Percentiles rank a stretch among this genome's conserved stretches.
phyloP scores from a whole-genome alignment of 2,113 vertebrate genomes.

The Pagrus major region DNA sequence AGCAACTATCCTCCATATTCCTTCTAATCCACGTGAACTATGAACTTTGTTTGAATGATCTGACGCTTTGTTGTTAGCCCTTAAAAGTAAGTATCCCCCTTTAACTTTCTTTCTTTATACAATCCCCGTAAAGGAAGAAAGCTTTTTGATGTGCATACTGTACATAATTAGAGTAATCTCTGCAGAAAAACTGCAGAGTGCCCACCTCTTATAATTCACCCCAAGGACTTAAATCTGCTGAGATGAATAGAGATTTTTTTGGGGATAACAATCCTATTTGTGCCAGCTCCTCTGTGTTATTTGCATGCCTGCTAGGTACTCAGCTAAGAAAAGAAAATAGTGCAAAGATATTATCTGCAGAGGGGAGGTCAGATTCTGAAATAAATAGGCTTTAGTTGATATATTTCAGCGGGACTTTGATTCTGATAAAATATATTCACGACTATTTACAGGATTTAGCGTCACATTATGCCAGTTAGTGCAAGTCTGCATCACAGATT shows the following conservation, averaged over 20 bases:
- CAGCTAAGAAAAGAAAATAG: slow-evolving; percentile 40
- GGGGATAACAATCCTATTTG: slow-evolving; percentile 20
- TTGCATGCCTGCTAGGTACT: slow-evolving; percentile 38
- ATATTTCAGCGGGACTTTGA: slow-evolving; percentile 26
- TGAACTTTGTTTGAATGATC: not conserved
- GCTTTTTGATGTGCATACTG: not conserved
- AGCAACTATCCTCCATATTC: not conserved
- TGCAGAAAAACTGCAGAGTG: not conserved
- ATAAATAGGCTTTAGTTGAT: slow-evolving; percentile 26
- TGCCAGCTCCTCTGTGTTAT: slow-evolving; percentile 32
- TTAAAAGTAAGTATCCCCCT: not conserved
- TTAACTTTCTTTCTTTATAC: not conserved
- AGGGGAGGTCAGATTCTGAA: slow-evolving; percentile 12
- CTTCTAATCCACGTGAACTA: not conserved
- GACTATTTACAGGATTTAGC: slow-evolving; percentile 28
- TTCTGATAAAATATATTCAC: slow-evolving; percentile 19
- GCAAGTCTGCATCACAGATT: slow-evolving; percentile 39
- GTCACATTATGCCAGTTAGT: slow-evolving; percentile 25
- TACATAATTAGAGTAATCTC: slow-evolving; percentile 14
- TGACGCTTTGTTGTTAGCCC: not conserved
- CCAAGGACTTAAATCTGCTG: not conserved
- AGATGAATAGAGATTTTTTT: not conserved
- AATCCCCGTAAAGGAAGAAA: not conserved
- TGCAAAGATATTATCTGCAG: slow-evolving; percentile 49
- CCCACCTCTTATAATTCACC: not conserved